A percentile compares a stretch with the other conserved stretches of the same genome.
Conservation (phyloP, 1,140 invertebrate species). For the Leptopilina clavipes region DNA sequence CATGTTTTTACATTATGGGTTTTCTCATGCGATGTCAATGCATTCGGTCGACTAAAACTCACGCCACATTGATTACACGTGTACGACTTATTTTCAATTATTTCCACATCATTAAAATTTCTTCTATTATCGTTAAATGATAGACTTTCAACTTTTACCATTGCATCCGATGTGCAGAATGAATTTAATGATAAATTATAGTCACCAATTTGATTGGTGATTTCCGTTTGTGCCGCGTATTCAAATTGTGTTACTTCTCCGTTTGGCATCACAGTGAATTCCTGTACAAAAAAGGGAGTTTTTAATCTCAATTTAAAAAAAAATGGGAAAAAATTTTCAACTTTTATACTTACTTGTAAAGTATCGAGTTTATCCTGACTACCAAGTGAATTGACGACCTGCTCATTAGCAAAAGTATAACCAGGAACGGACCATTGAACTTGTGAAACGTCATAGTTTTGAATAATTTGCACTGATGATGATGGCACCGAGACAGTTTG, state of each 20-base stretch:
- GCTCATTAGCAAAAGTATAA: conserved; percentile 62
- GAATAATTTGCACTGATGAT: conserved; percentile 55
- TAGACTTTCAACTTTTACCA: conserved; percentile 62
- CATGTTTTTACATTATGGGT: conserved; percentile 62
- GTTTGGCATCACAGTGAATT: conserved; percentile 69
- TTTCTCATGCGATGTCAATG: conserved; percentile 65
- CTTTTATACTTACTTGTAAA: conserved; percentile 50
- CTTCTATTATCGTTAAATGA: conserved; percentile 48
- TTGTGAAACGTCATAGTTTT: conserved; percentile 60
- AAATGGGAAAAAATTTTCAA: no score
- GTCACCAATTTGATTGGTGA: conserved; percentile 52
- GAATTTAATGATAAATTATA: conserved; percentile 62
- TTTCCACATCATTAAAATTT: conserved; percentile 53
- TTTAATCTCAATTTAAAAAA: no score
- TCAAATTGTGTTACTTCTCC: conserved; percentile 69
- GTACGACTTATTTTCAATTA: conserved; percentile 54
- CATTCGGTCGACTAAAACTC: conserved; percentile 61
- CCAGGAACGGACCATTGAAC: conserved; percentile 67
- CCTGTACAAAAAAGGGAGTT: no score
- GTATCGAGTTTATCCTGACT: conserved; percentile 63
- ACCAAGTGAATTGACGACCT: conserved; percentile 51
- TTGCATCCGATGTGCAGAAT: conserved; percentile 56
- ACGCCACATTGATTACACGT: conserved; percentile 66
- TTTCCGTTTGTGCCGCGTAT: conserved; percentile 58
- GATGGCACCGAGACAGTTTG: conserved; percentile 47